phyloP scores from a whole-genome alignment of 2,888 invertebrate genomes.

The Eugnorisma glareosa region DNA sequence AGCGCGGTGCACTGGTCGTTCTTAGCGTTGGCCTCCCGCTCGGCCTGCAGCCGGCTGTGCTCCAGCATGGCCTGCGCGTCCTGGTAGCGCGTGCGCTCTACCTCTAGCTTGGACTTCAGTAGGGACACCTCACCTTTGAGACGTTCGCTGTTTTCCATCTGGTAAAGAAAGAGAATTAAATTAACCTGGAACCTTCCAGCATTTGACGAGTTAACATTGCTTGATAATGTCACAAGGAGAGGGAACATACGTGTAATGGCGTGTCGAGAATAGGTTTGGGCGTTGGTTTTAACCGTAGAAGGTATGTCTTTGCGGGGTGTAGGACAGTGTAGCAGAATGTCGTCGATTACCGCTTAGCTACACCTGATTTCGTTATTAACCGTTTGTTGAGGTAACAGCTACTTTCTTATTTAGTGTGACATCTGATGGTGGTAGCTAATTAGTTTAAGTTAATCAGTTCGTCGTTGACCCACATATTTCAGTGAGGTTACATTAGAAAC shows the following conservation, averaged over 20 bases:
- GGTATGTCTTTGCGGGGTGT: not conserved
- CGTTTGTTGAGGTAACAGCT: not conserved
- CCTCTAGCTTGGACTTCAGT: slow-evolving; percentile 87
- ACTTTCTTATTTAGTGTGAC: not conserved
- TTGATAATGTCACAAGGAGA: not conserved
- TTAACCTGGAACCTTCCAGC: too few relatives aligned
- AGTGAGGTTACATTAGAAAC: not conserved
- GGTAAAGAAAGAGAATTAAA: slow-evolving; percentile 38
- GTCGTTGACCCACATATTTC: not conserved
- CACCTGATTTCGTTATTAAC: not conserved
- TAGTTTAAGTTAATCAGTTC: not conserved
- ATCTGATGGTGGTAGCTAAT: not conserved
- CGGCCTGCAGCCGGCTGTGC: slow-evolving; percentile 81
- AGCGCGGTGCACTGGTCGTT: slow-evolving; percentile 78
- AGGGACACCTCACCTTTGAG: slow-evolving; percentile 88
- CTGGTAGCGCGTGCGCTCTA: slow-evolving; percentile 85
- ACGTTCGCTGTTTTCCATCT: slow-evolving; percentile 87
- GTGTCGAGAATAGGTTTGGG: not conserved
- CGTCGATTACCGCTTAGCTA: not conserved
- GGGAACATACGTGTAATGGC: not conserved
- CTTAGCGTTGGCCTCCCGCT: slow-evolving; percentile 78
- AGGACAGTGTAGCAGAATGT: not conserved
- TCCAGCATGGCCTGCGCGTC: slow-evolving; percentile 86
- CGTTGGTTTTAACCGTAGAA: not conserved
- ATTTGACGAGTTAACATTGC: not conserved